phyloP scores from a whole-genome alignment of 2,888 invertebrate species.

The Scaptomyza caliginosa region DNA sequence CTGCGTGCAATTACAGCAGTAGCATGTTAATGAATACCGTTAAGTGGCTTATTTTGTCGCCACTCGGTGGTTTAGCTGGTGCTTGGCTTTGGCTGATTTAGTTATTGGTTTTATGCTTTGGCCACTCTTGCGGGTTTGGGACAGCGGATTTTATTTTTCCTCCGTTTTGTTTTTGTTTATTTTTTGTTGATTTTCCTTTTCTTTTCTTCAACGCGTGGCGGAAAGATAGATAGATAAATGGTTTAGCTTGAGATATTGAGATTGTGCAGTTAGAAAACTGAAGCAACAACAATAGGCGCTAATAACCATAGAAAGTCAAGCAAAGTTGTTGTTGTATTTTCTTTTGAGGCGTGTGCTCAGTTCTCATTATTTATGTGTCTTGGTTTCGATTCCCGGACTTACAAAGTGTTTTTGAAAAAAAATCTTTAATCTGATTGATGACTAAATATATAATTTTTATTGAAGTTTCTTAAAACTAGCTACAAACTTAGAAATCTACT shows the following conservation, averaged over 20 bases:
- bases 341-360: conserved; percentile 38
- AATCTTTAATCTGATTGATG: too few relatives aligned
- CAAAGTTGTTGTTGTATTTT: conserved; percentile 25
- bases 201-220: conserved; percentile 8
- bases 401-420: not conserved
- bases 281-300: conserved; percentile 12
- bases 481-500: not conserved
- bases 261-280: conserved; percentile 53
- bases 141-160: conserved; percentile 14
- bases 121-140: conserved; percentile 10
- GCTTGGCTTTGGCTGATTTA: conserved; percentile 49
- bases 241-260: conserved; percentile 20
- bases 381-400: not conserved
- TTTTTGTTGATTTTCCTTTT: conserved; percentile 21
- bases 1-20: conserved; percentile 58
- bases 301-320: conserved; percentile 52
- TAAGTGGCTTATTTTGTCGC: conserved; percentile 75
- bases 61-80: conserved; percentile 45
- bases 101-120: conserved; percentile 34
- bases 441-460: too few relatives aligned
- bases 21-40: conserved; percentile 66
- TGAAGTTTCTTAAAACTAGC: not conserved
- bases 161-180: conserved; percentile 3
- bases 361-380: conserved; percentile 16
- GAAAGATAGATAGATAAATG: conserved; percentile 24